Evolutionary conservation across 2,113 vertebrate genomes (phyloP), one percentile per base, ranked within the genome.

Genomic region (Heloderma charlesbogerti): DNA sequence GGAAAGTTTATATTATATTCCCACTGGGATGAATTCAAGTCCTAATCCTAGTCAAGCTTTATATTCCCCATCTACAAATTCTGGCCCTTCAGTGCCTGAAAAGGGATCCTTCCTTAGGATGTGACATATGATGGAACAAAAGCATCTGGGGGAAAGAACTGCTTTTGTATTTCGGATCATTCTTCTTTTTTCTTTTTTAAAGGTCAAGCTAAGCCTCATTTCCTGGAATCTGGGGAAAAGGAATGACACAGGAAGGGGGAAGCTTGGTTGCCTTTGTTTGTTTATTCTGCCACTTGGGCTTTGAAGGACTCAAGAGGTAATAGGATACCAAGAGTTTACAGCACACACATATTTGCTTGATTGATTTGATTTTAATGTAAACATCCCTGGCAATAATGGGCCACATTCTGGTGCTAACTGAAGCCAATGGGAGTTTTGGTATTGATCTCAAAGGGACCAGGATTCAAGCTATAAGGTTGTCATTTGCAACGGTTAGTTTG

Each of bases 1-100:
- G 97, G 98, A 99, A 88, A 97, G 98, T 91, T 97, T 98, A 95
- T 99, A 99, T 96, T 99, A 98, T 95, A 98, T 99, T 95, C 98
- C 98, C 12, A 97, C 98, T 0, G 98, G 98, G 45, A 98, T 98
- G 97, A 97, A 97, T 94, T 97, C 97, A 63, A 99, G 98, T 94
- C 98, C 98, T 2, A 97, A 98, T 94, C 94, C 96, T 74, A 96
- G 97, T n/a, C 96, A 96, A 88, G 81, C 94, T n/a, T 72, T 96
- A 1, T 79, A 94, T 54, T 94, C 96, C 63, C 94, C 95, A 3
- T 86, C 95, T 0, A 72, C 91, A 93, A 90, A 0, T 6, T 2
- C 92, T 25, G 95, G 92, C 80, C 93, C 96, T 0, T 82, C 92
- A 0, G 29, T 78, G 25, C 74, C 94, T 0, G 78, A 94, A 83